phyloP scores from a whole-genome alignment of 2,888 invertebrate genomes.

The Autographa gamma region DNA sequence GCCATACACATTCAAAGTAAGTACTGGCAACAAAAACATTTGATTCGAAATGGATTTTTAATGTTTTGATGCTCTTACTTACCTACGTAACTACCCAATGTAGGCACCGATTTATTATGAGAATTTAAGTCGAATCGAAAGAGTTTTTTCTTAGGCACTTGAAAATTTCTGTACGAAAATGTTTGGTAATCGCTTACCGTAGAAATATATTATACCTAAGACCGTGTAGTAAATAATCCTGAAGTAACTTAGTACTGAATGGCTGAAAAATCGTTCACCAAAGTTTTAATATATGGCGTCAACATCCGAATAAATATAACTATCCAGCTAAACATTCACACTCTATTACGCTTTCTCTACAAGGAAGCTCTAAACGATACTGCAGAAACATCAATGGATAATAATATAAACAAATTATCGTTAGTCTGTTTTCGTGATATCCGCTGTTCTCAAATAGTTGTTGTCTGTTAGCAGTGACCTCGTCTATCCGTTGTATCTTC shows the following conservation, averaged over 20 bases:
- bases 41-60: slow-evolving; percentile 44
- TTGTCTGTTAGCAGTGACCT: slow-evolving; percentile 51
- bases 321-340: slow-evolving; percentile 28
- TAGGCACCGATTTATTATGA: not conserved
- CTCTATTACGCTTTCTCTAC: slow-evolving; percentile 32
- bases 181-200: no score
- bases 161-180: no score
- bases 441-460: slow-evolving; percentile 50
- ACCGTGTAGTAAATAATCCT: no score
- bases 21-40: slow-evolving; percentile 50
- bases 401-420: slow-evolving; percentile 43
- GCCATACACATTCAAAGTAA: slow-evolving; percentile 50
- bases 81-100: not conserved
- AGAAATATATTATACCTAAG: no score
- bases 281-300: slow-evolving; percentile 24
- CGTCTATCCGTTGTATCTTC: slow-evolving; percentile 45
- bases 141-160: no score
- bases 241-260: no score
- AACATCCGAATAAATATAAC: slow-evolving; percentile 36
- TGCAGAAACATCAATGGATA: slow-evolving; percentile 44
- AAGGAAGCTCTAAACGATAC: slow-evolving; percentile 15
- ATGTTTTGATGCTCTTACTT: slow-evolving; percentile 27
- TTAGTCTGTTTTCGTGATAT: slow-evolving; percentile 50
- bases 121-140: no score
- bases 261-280: slow-evolving; percentile 3